Evolutionary conservation across 2,113 vertebrate genomes (phyloP).

Genomic region (Aspiorhynchus laticeps): DNA sequence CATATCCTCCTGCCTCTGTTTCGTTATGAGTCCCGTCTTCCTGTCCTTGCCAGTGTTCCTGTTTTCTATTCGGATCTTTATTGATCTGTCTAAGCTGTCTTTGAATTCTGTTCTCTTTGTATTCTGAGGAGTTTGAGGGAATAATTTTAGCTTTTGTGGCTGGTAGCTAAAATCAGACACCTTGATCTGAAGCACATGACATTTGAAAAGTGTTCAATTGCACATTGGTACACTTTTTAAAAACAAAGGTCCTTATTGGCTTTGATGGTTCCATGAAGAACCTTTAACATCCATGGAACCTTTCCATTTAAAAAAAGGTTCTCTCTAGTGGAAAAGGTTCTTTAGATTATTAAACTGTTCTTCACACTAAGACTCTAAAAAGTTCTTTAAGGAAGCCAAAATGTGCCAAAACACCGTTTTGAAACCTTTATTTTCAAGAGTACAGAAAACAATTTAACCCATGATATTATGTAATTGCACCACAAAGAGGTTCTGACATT

Average conservation of each 20-base stretch:
- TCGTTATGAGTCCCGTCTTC: not conserved
- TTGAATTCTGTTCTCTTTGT: not conserved
- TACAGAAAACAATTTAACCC: conserved; percentile 19
- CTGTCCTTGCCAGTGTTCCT: conserved; percentile 13
- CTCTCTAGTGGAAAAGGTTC: not conserved
- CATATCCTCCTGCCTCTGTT: not conserved
- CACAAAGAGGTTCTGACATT: not conserved
- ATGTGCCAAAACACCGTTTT: not conserved
- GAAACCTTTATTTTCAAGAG: not conserved
- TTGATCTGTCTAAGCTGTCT: conserved; percentile 12
- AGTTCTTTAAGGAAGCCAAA: not conserved
- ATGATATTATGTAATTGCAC: conserved; percentile 58
- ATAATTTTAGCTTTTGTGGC: conserved; percentile 4
- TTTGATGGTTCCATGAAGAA: not conserved
- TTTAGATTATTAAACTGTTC: no score
- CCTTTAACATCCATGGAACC: no score
- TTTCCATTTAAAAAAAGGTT: not conserved
- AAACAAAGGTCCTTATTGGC: not conserved
- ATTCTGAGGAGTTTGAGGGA: not conserved
- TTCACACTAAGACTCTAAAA: not conserved
- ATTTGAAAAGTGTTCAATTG: not conserved
- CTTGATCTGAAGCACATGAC: not conserved
- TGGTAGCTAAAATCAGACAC: conserved; percentile 1
- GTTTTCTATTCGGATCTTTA: conserved; percentile 29
- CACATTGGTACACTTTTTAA: not conserved